Conservation (phyloP, 2,113 vertebrate genomes). For the Gopherus flavomarginatus region DNA sequence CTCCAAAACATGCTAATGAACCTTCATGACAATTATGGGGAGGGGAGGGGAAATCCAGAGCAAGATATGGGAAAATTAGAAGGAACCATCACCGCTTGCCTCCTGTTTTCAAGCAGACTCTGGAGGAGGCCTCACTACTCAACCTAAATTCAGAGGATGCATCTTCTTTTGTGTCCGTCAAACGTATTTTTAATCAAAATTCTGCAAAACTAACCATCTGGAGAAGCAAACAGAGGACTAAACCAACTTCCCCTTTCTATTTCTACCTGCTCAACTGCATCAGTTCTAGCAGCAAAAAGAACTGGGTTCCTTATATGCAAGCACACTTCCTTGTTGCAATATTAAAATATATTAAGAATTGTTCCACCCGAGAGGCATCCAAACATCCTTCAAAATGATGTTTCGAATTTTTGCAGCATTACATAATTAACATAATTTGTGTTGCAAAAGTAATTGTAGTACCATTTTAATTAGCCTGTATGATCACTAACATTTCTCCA, state of each 20-base stretch:
- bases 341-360: fast-evolving
- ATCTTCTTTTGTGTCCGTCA: fast-evolving
- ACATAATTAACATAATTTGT: slow-evolving; percentile 73
- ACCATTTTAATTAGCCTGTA: slow-evolving; percentile 74
- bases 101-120: fast-evolving
- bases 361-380: fast-evolving
- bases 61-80: fast-evolving
- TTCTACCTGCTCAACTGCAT: background rate
- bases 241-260: background rate
- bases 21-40: background rate
- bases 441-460: slow-evolving; percentile 72
- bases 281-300: fast-evolving
- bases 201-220: background rate
- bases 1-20: background rate
- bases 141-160: fast-evolving
- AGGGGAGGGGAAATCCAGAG: fast-evolving
- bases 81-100: background rate
- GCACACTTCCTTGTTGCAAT: background rate
- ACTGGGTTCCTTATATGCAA: fast-evolving
- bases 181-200: background rate
- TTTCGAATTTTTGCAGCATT: slow-evolving; percentile 59
- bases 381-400: background rate
- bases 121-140: fast-evolving
- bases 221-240: fast-evolving
- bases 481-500: slow-evolving; percentile 62